Base-by-base conservation (phyloP, 2,113 vertebrate species). In the Lontra canadensis region DNA sequence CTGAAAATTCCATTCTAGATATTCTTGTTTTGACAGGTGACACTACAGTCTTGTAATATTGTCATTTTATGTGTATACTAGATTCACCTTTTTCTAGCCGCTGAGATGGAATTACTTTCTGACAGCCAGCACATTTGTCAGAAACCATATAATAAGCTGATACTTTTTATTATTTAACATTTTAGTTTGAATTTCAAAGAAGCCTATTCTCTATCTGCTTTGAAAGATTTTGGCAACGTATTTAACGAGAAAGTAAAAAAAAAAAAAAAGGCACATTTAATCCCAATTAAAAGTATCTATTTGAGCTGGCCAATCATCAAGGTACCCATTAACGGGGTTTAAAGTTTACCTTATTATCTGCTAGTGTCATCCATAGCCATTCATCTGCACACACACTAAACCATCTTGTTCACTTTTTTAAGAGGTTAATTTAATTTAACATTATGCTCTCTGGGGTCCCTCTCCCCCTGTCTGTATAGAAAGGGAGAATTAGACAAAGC, bases 11-110 rank as follows among this genome's bases (percentile, higher is more conserved):
- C 96, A 94, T 96, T 88, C 85, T 96, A 89, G 39, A 92, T 88
- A 97, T 96, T 97, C 97, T 98, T 87, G 21, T 98, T 98, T 94
- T 97, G 97, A 97, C 89, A 98, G 97, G 92, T 97, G 81, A 63
- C 98, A 99, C 98, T 98, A 98, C 96, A 97, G 83, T 96, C 95
- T 95, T 94, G 81, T 96, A 96, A 95, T 93, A 18, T 44, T 97
- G 82, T 94, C 95, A 98, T 98, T 98, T 98, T 98, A 34, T 97
- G 44, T 92, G 71, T 97, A 85, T 78, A 97, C 76, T 90, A 84
- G 93, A 96, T 94, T 96, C 83, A 95, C 90, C 96, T 96, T 97
- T 98, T 97, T 94, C 73, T 97, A 97, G 91, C 86, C 97, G 98
- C 96, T 98, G 98, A 96, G 96, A 97, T 97, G 97, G 94, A 97